phyloP scores from a whole-genome alignment of 2,888 invertebrate species.

The Cephus pygmeus region DNA sequence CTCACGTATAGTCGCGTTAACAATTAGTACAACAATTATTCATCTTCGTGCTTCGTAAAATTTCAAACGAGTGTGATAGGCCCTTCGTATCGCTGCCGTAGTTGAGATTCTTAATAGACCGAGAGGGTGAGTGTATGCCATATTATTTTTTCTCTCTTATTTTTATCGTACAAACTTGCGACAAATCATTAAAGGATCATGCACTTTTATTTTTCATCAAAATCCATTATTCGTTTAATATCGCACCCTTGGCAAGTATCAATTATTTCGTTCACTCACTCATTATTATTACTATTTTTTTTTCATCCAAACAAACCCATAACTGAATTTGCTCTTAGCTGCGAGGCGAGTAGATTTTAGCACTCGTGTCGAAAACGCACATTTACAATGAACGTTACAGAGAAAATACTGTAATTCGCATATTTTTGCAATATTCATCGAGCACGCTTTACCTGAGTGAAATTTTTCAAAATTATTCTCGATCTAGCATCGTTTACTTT shows the following conservation, averaged over 20 bases:
- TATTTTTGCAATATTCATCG: not conserved
- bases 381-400: not conserved
- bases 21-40: constrained; percentile 50
- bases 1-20: constrained; percentile 48
- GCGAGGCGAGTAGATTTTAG: constrained; percentile 7
- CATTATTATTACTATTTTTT: not conserved
- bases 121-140: not conserved
- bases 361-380: not conserved
- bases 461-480: not conserved
- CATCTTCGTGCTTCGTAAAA: constrained; percentile 6
- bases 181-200: too few relatives aligned
- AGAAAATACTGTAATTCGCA: not conserved
- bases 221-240: too few relatives aligned
- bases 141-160: not conserved
- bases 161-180: constrained; percentile 5
- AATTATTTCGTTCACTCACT: constrained; percentile 3
- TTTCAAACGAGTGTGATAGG: constrained; percentile 8
- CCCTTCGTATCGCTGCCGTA: constrained; percentile 1
- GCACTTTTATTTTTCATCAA: too few relatives aligned
- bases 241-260: constrained; percentile 7
- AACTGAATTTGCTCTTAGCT: constrained; percentile 14
- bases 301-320: not conserved
- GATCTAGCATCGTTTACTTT: not conserved
- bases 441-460: not conserved
- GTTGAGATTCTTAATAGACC: not conserved